These are phyloP conservation scores for Hydractinia symbiolongicarpus DNA, from an alignment of 30 jellyfish, hydroid and myxozoan species.

Conservation along the genomic window DNA sequence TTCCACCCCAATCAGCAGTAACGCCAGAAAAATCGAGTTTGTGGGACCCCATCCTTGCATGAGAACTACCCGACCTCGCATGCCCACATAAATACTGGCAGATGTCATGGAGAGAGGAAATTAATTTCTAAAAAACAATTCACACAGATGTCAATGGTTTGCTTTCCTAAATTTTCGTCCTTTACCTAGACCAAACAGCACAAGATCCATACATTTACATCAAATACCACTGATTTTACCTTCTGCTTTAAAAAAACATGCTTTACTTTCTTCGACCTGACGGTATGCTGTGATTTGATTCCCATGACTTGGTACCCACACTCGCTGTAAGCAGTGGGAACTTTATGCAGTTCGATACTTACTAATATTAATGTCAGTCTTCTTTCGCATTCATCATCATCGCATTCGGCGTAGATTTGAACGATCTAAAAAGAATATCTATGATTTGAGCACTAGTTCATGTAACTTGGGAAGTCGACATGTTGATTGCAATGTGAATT, in stretches of 20 bases:
- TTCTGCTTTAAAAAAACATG: no score
- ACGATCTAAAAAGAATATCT: not conserved
- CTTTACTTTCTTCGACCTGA: no score
- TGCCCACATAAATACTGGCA: slow-evolving; percentile 86
- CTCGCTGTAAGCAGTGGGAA: no score
- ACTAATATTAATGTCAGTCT: slow-evolving; percentile 26
- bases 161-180: no score
- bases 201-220: no score
- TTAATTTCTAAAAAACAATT: slow-evolving; percentile 32
- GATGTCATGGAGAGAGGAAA: slow-evolving; percentile 50
- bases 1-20: slow-evolving; percentile 94
- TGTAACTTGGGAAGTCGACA: no score
- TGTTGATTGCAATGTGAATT: no score
- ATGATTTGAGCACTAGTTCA: not conserved
- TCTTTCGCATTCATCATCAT: slow-evolving; percentile 5
- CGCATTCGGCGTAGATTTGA: slow-evolving; percentile 10
- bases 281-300: no score
- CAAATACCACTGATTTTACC: no score
- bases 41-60: slow-evolving; percentile 81
- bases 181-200: no score
- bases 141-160: not conserved
- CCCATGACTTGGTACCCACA: no score
- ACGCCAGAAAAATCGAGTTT: slow-evolving; percentile 61
- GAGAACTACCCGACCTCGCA: slow-evolving; percentile 79
- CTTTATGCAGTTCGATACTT: not conserved